Conservation (phyloP, 2,888 invertebrate genomes). For the Azorinus chamasolen region DNA sequence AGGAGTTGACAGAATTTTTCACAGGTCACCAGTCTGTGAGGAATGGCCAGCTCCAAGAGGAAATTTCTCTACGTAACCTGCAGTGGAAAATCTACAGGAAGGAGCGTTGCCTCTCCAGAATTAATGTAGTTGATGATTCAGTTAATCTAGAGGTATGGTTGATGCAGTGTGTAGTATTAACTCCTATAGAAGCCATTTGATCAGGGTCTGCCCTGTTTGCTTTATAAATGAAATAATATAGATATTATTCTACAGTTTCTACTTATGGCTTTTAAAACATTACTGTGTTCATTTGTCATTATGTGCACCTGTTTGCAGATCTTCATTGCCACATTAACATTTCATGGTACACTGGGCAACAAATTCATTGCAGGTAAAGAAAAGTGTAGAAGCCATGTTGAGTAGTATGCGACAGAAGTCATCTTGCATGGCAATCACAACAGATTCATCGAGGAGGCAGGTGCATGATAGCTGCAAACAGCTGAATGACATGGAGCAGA, state of each 20-base stretch:
- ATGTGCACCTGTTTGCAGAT: no score
- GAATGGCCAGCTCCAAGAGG: slow-evolving; percentile 75
- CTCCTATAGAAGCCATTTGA: no score
- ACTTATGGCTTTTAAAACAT: neutral
- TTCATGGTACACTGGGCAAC: no score
- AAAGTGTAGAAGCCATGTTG: slow-evolving; percentile 29
- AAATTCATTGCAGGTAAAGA: slow-evolving; percentile 2
- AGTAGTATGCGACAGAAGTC: slow-evolving; percentile 56
- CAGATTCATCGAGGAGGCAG: slow-evolving; percentile 42
- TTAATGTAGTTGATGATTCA: slow-evolving; percentile 51
- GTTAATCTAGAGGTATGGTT: no score
- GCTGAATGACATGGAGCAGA: slow-evolving; percentile 44
- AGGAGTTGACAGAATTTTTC: slow-evolving; percentile 65
- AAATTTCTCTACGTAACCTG: slow-evolving; percentile 75
- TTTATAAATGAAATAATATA: no score
- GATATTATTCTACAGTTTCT: no score
- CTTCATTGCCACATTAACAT: no score
- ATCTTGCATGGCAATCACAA: slow-evolving; percentile 36
- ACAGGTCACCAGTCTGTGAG: slow-evolving; percentile 65
- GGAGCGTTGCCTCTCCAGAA: slow-evolving; percentile 68
- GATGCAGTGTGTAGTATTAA: no score
- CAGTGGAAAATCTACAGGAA: slow-evolving; percentile 79
- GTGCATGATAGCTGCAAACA: slow-evolving; percentile 38
- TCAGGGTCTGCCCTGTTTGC: no score
- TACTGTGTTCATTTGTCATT: no score